Percentiles rank a stretch among this genome's conserved stretches.
phyloP scores from a whole-genome alignment of 2,888 invertebrate genomes.

The Piscicola geometra region DNA sequence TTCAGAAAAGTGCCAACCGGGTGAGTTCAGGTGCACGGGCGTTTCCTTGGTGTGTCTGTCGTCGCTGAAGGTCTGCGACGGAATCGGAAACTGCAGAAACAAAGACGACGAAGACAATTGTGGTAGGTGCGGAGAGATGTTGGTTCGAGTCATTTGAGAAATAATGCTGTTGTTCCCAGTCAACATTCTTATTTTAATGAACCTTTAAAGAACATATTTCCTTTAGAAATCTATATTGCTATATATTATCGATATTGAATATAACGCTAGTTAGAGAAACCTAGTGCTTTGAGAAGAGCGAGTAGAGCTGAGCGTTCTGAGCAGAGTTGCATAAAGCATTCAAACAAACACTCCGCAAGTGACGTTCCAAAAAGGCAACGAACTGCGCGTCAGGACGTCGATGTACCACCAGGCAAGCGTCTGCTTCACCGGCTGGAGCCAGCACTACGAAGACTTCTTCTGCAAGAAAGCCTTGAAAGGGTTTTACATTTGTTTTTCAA shows the following conservation, averaged over 20 bases:
- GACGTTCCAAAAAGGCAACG: neutral
- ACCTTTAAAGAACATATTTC: neutral
- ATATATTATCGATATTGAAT: neutral
- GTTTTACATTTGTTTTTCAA: neutral
- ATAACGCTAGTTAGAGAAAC: too few species aligned
- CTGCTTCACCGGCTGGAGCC: neutral
- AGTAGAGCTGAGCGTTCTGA: too few species aligned
- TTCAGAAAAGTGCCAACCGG: neutral
- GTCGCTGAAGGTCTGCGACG: neutral
- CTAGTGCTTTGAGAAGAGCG: too few species aligned
- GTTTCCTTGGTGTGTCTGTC: neutral
- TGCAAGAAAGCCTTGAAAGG: neutral
- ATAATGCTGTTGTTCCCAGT: too few species aligned
- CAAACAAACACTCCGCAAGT: too few species aligned
- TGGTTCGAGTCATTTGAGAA: neutral
- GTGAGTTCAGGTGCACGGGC: neutral
- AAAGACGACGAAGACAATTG: conserved; percentile 21
- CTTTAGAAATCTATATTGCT: neutral
- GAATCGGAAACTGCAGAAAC: neutral
- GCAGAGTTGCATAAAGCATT: too few species aligned
- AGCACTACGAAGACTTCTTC: neutral
- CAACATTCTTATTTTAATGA: neutral
- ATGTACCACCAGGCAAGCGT: neutral
- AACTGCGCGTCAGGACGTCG: neutral
- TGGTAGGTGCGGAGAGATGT: conserved; percentile 4